These are phyloP conservation scores for Pipistrellus pygmaeus DNA, from an alignment of 2,797 vertebrate genomes.

Conservation along the genomic window DNA sequence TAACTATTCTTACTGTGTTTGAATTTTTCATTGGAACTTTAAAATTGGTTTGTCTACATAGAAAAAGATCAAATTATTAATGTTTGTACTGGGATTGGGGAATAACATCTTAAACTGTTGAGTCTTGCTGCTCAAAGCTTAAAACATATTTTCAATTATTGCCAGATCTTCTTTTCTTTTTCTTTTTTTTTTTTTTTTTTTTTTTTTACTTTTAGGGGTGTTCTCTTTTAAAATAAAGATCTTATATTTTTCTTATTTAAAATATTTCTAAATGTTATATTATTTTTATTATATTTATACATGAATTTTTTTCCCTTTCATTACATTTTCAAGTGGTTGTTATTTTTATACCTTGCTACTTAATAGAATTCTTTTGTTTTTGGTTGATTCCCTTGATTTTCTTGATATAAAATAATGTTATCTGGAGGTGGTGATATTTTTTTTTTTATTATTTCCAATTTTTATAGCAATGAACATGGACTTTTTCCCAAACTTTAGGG, in stretches of 20 bases:
- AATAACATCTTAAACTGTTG: not conserved
- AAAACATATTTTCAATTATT: not conserved
- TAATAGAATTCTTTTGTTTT: not conserved
- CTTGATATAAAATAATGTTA: not conserved
- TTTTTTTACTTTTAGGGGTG: not conserved
- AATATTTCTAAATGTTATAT: not conserved
- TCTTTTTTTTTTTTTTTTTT: not conserved
- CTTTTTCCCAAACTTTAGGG: not conserved
- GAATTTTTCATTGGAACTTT: not conserved
- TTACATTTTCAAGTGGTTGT: not conserved
- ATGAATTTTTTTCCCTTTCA: not conserved
- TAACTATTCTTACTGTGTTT: not conserved
- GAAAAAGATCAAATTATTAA: not conserved
- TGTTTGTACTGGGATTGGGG: not conserved
- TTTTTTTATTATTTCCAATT: conserved; percentile 1
- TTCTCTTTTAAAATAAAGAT: not conserved
- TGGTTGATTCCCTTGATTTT: not conserved
- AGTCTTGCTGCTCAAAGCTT: not conserved
- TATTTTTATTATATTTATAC: not conserved
- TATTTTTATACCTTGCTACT: not conserved
- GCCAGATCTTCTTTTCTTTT: not conserved
- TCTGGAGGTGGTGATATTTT: not conserved
- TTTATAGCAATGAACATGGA: not conserved
- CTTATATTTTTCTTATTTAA: not conserved
- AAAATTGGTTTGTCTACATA: not conserved